A percentile compares a stretch with the other conserved stretches of the same genome.
phyloP scores from a whole-genome alignment of 2,113 vertebrate genomes.

The Chunga burmeisteri region DNA sequence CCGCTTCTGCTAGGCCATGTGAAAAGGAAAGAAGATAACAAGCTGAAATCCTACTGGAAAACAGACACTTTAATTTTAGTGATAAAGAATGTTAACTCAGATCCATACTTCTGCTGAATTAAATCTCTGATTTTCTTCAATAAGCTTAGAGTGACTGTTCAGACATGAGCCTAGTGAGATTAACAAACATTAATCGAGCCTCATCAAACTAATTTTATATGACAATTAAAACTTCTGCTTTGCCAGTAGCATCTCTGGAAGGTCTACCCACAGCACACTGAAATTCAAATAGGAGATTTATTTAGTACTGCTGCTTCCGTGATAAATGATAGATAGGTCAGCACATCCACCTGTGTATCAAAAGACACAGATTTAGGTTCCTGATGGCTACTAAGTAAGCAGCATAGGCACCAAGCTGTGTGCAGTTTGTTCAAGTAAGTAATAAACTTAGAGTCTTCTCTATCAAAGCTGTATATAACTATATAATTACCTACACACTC shows the following conservation, averaged over 20 bases:
- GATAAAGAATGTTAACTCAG: constrained; percentile 1
- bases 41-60: constrained; percentile 28
- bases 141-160: background rate
- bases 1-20: background rate
- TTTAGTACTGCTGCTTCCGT: background rate
- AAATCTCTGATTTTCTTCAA: background rate
- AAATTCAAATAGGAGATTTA: background rate
- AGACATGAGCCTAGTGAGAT: background rate
- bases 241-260: background rate
- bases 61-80: constrained; percentile 29
- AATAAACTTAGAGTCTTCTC: background rate
- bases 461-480: background rate
- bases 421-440: background rate
- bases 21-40: constrained; percentile 12
- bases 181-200: background rate
- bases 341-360: background rate
- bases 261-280: background rate
- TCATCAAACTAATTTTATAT: background rate
- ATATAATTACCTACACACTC: background rate
- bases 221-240: background rate
- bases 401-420: rapidly evolving
- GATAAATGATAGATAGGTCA: background rate
- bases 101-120: background rate
- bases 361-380: background rate
- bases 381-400: background rate